Percentiles rank a stretch among this genome's conserved stretches.
phyloP scores from a whole-genome alignment of 2,797 vertebrate genomes.

The Anguilla obscura region DNA sequence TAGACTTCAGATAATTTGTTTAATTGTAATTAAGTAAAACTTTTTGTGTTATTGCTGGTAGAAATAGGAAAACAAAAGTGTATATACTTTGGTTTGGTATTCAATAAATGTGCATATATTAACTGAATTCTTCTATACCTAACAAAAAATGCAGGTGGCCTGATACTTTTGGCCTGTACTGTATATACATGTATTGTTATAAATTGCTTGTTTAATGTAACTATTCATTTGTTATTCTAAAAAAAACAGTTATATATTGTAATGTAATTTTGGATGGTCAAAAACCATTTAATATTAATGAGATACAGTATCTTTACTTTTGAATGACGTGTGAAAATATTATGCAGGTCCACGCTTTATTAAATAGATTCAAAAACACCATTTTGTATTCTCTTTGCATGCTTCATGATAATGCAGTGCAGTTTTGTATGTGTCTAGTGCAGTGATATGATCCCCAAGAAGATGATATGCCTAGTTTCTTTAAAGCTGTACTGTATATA shows the following conservation, averaged over 20 bases:
- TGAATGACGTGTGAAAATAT: background rate
- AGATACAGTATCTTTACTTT: background rate
- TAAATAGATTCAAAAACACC: background rate
- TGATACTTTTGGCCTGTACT: too few relatives aligned
- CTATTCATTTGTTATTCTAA: background rate
- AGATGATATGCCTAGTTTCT: background rate
- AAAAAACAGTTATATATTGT: background rate
- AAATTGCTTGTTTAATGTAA: background rate
- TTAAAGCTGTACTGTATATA: background rate
- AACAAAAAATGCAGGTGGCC: too few relatives aligned
- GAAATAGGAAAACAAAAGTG: too few relatives aligned
- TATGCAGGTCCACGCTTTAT: background rate
- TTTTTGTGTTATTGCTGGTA: too few relatives aligned
- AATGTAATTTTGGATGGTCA: background rate
- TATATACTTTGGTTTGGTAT: too few relatives aligned
- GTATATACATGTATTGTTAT: background rate
- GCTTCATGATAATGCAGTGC: background rate
- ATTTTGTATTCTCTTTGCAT: background rate
- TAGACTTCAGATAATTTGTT: too few relatives aligned
- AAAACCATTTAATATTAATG: background rate
- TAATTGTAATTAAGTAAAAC: too few relatives aligned
- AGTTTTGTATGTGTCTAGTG: background rate
- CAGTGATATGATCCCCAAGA: background rate
- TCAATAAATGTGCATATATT: too few relatives aligned
- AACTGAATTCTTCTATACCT: too few relatives aligned